phyloP scores from a whole-genome alignment of 2,797 vertebrate genomes.

The Phrynocephalus vlangalii region DNA sequence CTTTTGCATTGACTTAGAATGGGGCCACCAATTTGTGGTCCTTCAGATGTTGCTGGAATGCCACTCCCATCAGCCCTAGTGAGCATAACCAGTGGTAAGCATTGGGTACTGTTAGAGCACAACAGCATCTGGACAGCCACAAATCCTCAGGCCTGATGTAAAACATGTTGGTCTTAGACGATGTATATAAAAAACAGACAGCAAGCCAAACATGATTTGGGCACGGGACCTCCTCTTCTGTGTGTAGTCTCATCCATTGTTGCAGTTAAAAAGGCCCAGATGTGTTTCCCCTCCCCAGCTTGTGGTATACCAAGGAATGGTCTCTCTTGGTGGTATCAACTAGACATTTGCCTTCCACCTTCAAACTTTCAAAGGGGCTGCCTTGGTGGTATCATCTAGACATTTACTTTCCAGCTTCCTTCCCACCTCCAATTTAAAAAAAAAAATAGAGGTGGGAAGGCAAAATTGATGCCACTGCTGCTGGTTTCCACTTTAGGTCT shows the following conservation, averaged over 20 bases:
- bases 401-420: not conserved
- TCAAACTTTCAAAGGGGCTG: not conserved
- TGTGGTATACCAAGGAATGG: not conserved
- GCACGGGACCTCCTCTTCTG: not conserved
- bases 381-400: not conserved
- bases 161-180: not conserved
- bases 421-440: not conserved
- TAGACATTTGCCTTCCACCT: not conserved
- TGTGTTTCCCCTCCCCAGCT: too few relatives aligned
- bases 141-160: not conserved
- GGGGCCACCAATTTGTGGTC: not conserved
- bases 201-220: not conserved
- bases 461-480: too few relatives aligned
- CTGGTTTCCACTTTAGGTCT: not conserved
- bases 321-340: not conserved
- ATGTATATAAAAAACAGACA: not conserved
- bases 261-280: not conserved
- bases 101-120: not conserved
- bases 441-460: not conserved
- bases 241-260: not conserved
- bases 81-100: not conserved
- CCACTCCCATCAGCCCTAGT: not conserved
- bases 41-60: not conserved
- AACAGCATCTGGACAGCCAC: not conserved
- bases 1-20: not conserved